These are phyloP conservation scores for Dasypogon diadema DNA, from an alignment of 2,888 invertebrate species.

Conservation along the genomic window DNA sequence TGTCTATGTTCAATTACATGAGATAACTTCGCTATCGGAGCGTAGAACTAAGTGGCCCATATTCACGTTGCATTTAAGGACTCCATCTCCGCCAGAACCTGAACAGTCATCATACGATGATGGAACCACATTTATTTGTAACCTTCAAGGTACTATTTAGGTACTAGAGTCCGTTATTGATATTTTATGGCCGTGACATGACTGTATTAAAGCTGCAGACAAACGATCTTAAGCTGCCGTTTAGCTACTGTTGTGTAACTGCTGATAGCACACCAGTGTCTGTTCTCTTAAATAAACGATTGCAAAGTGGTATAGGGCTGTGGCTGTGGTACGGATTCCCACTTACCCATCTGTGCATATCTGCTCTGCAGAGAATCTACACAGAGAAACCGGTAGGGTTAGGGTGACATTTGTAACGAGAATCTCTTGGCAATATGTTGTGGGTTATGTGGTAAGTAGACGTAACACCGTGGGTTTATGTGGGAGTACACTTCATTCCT, in stretches of 20 bases:
- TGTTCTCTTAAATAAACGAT: slow-evolving; percentile 1
- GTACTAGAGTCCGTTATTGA: slow-evolving; percentile 15
- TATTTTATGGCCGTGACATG: neutral
- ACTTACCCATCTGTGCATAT: neutral
- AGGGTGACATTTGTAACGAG: slow-evolving; percentile 12
- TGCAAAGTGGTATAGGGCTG: neutral
- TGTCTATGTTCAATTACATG: slow-evolving; percentile 32
- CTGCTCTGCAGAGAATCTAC: neutral
- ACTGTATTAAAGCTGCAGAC: slow-evolving; percentile 27
- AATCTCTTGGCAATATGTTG: slow-evolving; percentile 24
- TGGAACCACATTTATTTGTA: slow-evolving; percentile 6
- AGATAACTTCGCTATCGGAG: slow-evolving; percentile 11
- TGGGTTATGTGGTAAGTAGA: slow-evolving; percentile 13
- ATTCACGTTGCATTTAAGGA: slow-evolving; percentile 30
- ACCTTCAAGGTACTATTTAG: slow-evolving; percentile 6
- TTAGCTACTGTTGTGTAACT: neutral
- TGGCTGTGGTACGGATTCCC: slow-evolving; percentile 6
- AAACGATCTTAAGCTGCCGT: slow-evolving; percentile 22
- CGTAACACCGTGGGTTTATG: neutral
- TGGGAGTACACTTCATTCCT: neutral
- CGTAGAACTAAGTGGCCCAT: slow-evolving; percentile 9
- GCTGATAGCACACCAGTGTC: neutral
- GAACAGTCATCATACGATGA: slow-evolving; percentile 25
- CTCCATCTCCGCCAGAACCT: slow-evolving; percentile 15
- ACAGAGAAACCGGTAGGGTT: neutral